These are phyloP conservation scores for Actenoides lindsayi DNA, from an alignment of 2,113 vertebrate genomes.

Conservation along the genomic window DNA sequence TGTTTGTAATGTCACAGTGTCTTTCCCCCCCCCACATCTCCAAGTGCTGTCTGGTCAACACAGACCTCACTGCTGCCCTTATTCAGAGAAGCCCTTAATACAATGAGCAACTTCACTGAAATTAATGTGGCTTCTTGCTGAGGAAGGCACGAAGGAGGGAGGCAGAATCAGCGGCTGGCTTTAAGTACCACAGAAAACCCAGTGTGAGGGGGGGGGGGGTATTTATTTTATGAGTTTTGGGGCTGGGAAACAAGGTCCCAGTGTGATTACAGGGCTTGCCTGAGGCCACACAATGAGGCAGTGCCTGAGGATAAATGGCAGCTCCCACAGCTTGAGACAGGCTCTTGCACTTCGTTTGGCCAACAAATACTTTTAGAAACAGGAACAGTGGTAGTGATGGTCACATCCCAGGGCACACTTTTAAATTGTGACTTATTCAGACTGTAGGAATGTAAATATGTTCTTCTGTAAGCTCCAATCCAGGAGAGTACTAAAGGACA, in stretches of 20 bases:
- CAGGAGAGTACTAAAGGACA: neutral
- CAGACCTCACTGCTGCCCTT: conserved; percentile 7
- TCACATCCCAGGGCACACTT: neutral
- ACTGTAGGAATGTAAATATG: neutral
- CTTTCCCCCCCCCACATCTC: neutral
- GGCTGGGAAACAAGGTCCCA: conserved; percentile 22
- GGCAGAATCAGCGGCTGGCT: neutral
- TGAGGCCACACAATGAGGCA: neutral
- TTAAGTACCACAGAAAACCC: neutral
- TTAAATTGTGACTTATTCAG: neutral
- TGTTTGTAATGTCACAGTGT: neutral
- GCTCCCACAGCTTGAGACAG: neutral
- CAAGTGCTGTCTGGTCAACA: neutral
- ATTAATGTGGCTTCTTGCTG: neutral
- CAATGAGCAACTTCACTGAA: neutral
- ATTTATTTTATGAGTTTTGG: neutral
- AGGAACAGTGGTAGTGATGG: neutral
- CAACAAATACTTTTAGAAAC: neutral
- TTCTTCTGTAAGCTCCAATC: neutral
- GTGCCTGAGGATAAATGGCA: neutral
- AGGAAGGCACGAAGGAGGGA: neutral
- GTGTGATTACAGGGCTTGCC: neutral
- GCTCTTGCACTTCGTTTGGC: fast-evolving
- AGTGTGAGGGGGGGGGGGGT: neutral
- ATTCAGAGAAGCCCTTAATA: neutral